These are phyloP conservation scores for Barbus barbus DNA, from an alignment of 2,113 vertebrate genomes.

Conservation along the genomic window DNA sequence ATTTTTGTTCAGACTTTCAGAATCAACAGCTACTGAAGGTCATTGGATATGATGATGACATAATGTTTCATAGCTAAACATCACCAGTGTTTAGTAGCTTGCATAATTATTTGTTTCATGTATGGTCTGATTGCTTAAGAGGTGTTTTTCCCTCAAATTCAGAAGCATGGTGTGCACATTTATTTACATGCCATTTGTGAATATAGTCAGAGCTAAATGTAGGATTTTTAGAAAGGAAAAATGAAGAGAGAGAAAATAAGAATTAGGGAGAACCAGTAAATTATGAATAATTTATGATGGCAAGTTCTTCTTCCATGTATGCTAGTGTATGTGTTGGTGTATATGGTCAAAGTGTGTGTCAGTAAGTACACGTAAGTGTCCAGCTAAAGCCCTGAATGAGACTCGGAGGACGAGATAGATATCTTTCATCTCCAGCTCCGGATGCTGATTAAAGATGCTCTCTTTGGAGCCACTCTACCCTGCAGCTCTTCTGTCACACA, in stretches of 20 bases:
- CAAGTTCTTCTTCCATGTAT: background rate
- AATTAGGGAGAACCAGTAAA: background rate
- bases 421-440: slow-evolving; percentile 39
- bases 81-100: too few species aligned
- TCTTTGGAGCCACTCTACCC: slow-evolving; percentile 23
- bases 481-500: slow-evolving; percentile 18
- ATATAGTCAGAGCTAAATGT: background rate
- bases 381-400: background rate
- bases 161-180: too few species aligned
- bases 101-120: too few species aligned
- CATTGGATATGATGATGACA: too few species aligned
- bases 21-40: too few species aligned
- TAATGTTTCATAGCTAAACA: too few species aligned
- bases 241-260: too few species aligned
- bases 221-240: background rate
- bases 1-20: too few species aligned
- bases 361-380: background rate
- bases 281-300: background rate
- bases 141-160: too few species aligned
- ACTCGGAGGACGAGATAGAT: slow-evolving; percentile 25
- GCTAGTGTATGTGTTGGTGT: slow-evolving; percentile 16
- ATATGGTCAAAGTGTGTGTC: slow-evolving; percentile 18
- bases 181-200: too few species aligned
- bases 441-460: slow-evolving; percentile 47
- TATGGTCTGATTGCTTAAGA: too few species aligned